phyloP scores from a whole-genome alignment of 2,113 vertebrate species.

The Tragelaphus strepsiceros region DNA sequence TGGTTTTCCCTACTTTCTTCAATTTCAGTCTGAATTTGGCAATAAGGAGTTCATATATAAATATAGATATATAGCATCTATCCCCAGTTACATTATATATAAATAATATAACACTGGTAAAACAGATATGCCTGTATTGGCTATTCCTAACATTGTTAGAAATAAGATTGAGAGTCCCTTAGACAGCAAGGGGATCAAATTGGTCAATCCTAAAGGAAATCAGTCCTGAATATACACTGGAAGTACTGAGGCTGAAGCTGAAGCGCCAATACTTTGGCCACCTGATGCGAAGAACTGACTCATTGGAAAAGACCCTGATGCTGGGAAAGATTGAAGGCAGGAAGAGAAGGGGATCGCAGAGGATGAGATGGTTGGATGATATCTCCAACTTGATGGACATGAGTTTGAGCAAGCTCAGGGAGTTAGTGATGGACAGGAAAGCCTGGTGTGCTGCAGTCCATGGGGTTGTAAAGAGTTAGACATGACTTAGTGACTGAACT shows the following conservation, averaged over 20 bases:
- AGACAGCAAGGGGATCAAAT: not conserved
- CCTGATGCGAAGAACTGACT: not conserved
- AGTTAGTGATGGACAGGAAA: not conserved
- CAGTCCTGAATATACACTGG: not conserved
- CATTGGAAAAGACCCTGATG: not conserved
- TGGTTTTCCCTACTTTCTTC: no score
- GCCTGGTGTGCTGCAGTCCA: not conserved
- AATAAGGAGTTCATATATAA: not conserved
- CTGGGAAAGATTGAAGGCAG: not conserved
- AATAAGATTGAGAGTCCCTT: not conserved
- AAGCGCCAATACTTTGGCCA: not conserved
- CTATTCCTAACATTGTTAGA: not conserved
- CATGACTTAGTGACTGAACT: not conserved
- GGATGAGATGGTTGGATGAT: not conserved
- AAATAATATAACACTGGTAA: not conserved
- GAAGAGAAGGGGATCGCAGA: not conserved
- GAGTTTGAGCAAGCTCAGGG: not conserved
- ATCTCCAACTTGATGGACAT: not conserved
- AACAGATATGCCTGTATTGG: not conserved
- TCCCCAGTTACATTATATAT: not conserved
- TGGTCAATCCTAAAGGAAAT: not conserved
- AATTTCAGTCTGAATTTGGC: no score
- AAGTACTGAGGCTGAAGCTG: not conserved
- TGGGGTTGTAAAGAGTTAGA: not conserved
- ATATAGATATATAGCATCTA: not conserved